Evolutionary conservation across 2,888 invertebrate genomes (phyloP).

Genomic region (Elegia similella): DNA sequence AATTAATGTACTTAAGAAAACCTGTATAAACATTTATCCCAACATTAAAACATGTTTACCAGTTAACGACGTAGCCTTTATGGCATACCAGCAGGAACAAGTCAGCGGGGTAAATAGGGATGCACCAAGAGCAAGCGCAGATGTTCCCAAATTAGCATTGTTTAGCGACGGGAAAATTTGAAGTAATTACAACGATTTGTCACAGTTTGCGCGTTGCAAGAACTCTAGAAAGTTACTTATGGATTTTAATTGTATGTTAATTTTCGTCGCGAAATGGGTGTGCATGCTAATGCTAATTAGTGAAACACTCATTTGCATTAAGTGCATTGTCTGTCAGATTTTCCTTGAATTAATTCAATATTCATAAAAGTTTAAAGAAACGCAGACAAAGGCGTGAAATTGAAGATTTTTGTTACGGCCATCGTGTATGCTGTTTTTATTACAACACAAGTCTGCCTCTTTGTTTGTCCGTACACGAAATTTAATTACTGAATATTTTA

Average conservation of each 20-base stretch:
- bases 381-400: conserved; percentile 3
- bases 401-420: background rate
- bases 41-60: too few relatives aligned
- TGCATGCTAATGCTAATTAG: conserved; percentile 15
- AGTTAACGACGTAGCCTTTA: too few relatives aligned
- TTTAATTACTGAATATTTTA: too few relatives aligned
- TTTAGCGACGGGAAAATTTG: conserved; percentile 57
- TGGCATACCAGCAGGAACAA: background rate
- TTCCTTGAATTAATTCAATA: background rate
- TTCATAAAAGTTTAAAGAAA: conserved; percentile 4
- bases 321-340: conserved; percentile 6
- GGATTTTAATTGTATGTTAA: conserved; percentile 17
- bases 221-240: conserved; percentile 12
- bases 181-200: conserved; percentile 57
- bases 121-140: conserved; percentile 43
- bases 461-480: too few relatives aligned
- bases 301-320: conserved; percentile 10
- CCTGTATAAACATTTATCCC: too few relatives aligned
- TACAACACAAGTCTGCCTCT: background rate
- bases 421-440: background rate
- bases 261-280: conserved; percentile 9
- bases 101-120: background rate
- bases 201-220: conserved; percentile 27
- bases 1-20: too few relatives aligned
- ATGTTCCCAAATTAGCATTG: conserved; percentile 68